Base-by-base conservation (phyloP, 2,888 invertebrate species). In the Callimorpha dominula region DNA sequence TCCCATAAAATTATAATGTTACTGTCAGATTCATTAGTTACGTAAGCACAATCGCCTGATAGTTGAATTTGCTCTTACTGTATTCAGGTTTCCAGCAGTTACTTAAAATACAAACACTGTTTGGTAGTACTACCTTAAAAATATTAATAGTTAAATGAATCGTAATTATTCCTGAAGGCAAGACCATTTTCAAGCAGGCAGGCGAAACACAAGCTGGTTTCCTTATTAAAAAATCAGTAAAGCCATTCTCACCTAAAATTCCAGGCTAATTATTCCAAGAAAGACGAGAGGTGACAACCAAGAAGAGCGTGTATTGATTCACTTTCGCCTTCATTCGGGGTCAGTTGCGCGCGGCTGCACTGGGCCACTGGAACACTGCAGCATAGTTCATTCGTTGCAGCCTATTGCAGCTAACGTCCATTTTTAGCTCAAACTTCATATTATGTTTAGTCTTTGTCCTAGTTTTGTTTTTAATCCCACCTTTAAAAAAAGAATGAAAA, bases 321-420 rank as follows among this genome's bases (percentile, higher is more conserved):
- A 94, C 95, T 95, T 88, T 95, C 93, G 83, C 94, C 87, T 91
- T 93, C 94, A 81, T 78, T 85, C 82, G 92, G 87, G 95, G 95
- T 93, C 95, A 92, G 95, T 86, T 95, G 95, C 95, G 95, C 95
- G 95, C 94, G 94, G 87, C 93, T 94, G 92, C 93, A 95, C 83
- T 95, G 89, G 95, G 95, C 91, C 94, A 95, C 89, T 94, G 85
- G 95, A 91, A 78, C 92, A 93, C 73, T 82, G 88, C 89, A 90
- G 91, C 90, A 91, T 92, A 94, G 94, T 93, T 88, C 92, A 91
- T 84, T 82, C 88, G 83, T 85, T 87, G 91, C 92, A 85, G 87
- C 88, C 89, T 90, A 86, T 85, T 91, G 91, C 89, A 90, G 83
- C 91, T 88, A 89, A 92, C 91, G 90, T 88, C 84, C 77, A 86